Base-by-base conservation (phyloP, 2,888 invertebrate genomes). In the Torymus texanus region DNA sequence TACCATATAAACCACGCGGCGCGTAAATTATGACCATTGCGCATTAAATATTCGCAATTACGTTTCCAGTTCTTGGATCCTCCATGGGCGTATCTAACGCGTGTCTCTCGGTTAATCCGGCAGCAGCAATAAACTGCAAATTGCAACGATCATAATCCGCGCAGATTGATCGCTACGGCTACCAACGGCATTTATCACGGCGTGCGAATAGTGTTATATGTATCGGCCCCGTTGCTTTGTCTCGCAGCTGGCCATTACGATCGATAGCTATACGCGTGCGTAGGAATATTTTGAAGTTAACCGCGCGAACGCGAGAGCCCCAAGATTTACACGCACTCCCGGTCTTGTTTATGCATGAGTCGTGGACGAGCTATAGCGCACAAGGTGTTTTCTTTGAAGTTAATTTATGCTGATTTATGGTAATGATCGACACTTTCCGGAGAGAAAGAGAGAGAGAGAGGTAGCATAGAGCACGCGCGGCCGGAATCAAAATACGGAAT, bases 71-170 rank as follows among this genome's bases (percentile, higher is more conserved):
- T 75, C 74, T 81, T 75, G 68, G 74, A 53, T 12, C 24, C 50
- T 16, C n/a, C 11, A 10, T 51, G 13, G 0, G 21, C 59, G 14
- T 12, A 24, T 4, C 1, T 13, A n/a, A n/a, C 41, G 41, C 41
- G 41, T n/a, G 41, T 41, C 82, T 80, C 84, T 82, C 84, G 81
- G 81, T 83, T 83, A 85, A 85, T 85, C 84, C 83, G 77, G 75
- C 82, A 61, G 65, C 75, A 79, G 68, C 75, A 83, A 85, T 83
- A 84, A 86, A 84, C 83, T 83, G 82, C 83, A 85, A 86, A 86
- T 87, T 85, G 83, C 83, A 71, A 76, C 82, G 84, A 85, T 86
- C 84, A 82, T 84, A 85, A 87, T 87, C 85, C 21, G 76, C 79
- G 80, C 80, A 82, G 84, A 86, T 85, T 84, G 85, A 86, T 86